These are phyloP conservation scores for Darevskia nairensis DNA, from an alignment of 2,797 vertebrate genomes.

Conservation along the genomic window DNA sequence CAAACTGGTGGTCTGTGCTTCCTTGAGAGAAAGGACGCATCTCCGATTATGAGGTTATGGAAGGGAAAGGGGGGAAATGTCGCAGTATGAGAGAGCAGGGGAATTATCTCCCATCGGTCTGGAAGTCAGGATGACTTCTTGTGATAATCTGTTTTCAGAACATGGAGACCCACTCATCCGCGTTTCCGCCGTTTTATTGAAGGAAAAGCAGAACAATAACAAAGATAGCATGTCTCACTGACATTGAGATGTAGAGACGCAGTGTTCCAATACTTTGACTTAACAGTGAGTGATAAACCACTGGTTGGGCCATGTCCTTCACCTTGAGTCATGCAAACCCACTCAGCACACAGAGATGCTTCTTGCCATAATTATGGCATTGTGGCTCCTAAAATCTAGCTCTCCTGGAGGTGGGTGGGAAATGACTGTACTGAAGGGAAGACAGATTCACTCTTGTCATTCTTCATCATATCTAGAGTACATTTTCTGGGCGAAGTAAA, in stretches of 20 bases:
- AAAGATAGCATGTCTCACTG: neutral
- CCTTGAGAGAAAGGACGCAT: constrained; percentile 24
- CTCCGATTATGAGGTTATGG: neutral
- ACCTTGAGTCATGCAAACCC: neutral
- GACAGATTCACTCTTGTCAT: neutral
- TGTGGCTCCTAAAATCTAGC: neutral
- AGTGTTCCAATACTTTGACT: neutral
- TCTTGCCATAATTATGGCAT: neutral
- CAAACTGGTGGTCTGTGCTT: neutral
- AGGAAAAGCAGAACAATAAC: neutral
- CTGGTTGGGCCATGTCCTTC: neutral
- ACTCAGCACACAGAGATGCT: neutral
- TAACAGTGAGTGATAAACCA: neutral
- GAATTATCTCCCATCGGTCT: neutral
- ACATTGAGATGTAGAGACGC: rapidly evolving
- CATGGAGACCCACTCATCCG: neutral
- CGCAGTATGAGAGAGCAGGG: constrained; percentile 3
- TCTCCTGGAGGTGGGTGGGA: neutral
- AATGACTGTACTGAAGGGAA: neutral
- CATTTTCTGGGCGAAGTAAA: neutral
- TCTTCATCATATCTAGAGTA: neutral
- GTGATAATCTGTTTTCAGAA: neutral
- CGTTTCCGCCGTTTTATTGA: rapidly evolving
- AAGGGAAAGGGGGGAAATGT: neutral
- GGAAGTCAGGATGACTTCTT: neutral